Evolutionary conservation across 1,140 invertebrate species (phyloP).

Genomic region (Bombus pascuorum): DNA sequence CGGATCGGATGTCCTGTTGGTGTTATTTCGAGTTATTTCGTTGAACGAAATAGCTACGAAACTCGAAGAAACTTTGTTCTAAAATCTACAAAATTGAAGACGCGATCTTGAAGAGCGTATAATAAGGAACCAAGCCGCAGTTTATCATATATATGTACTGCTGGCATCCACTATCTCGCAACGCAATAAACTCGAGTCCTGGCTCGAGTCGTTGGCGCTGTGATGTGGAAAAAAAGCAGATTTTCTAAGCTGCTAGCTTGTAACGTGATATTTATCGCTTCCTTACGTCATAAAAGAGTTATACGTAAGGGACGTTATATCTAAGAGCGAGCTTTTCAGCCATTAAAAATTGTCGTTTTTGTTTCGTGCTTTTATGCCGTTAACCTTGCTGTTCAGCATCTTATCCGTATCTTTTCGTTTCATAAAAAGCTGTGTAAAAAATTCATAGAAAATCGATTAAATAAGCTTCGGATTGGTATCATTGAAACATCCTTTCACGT

Average conservation of each 20-base stretch:
- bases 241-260: not conserved
- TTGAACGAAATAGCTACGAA: not conserved
- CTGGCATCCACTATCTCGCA: slow-evolving; percentile 1
- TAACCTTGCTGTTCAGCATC: not conserved
- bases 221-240: not conserved
- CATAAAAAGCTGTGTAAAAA: not conserved
- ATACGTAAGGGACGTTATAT: not conserved
- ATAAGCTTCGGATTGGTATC: not conserved
- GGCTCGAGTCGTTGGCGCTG: not conserved
- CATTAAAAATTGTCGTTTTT: too few relatives aligned
- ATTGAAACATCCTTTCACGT: not conserved
- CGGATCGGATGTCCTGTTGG: not conserved
- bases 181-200: slow-evolving; percentile 10
- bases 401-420: not conserved
- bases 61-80: not conserved
- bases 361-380: too few relatives aligned
- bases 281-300: slow-evolving; percentile 12
- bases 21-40: not conserved
- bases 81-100: not conserved
- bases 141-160: not conserved
- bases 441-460: not conserved
- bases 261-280: slow-evolving; percentile 18
- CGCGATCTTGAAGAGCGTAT: not conserved
- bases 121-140: not conserved
- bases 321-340: not conserved